These are phyloP conservation scores for Dinothrombium tinctorium DNA, from an alignment of 1,140 invertebrate genomes.

Conservation along the genomic window DNA sequence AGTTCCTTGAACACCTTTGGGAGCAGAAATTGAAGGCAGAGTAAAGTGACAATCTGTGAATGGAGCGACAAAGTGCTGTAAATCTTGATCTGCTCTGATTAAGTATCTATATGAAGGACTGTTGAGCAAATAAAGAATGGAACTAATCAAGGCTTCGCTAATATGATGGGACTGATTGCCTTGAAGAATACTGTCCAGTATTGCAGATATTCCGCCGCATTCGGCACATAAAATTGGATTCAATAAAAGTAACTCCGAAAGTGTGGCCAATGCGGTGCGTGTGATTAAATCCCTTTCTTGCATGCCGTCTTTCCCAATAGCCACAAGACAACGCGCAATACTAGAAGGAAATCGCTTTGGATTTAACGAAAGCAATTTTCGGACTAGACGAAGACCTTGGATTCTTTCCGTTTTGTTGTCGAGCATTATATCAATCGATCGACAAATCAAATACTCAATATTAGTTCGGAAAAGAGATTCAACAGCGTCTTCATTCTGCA, in stretches of 20 bases:
- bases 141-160: conserved; percentile 54
- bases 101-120: conserved; percentile 48
- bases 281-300: conserved; percentile 52
- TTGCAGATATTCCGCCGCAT: conserved; percentile 53
- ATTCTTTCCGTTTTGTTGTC: conserved; percentile 67
- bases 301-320: conserved; percentile 44
- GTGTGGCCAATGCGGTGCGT: conserved; percentile 49
- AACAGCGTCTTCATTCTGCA: conserved; percentile 48
- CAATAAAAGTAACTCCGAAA: conserved; percentile 66
- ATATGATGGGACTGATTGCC: conserved; percentile 40
- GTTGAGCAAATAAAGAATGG: conserved; percentile 63
- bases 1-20: conserved; percentile 21
- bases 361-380: conserved; percentile 38
- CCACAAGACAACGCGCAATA: conserved; percentile 43
- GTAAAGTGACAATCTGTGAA: conserved; percentile 66
- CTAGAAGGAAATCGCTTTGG: conserved; percentile 37
- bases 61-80: conserved; percentile 61
- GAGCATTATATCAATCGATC: conserved; percentile 45
- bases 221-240: conserved; percentile 53
- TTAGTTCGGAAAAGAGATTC: conserved; percentile 47
- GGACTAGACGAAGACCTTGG: conserved; percentile 57
- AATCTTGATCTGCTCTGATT: conserved; percentile 36
- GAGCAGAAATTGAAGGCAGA: conserved; percentile 14
- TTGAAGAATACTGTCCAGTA: conserved; percentile 52
- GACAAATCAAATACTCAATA: conserved; percentile 49